Base-by-base conservation (phyloP, 2,797 vertebrate genomes). In the Periparus ater region DNA sequence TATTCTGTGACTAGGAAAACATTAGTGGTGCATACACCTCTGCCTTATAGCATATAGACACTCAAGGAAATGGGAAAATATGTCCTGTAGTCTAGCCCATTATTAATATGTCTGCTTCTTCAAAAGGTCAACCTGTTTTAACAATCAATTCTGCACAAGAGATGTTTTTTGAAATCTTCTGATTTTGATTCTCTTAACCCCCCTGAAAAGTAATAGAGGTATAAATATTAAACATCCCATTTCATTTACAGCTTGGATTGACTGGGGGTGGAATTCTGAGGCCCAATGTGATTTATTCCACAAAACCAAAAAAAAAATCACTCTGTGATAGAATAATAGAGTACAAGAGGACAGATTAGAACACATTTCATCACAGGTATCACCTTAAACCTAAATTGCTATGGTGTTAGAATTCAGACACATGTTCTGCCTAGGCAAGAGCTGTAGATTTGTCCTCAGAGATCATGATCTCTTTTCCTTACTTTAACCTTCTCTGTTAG, bases 221-320 rank as follows among this genome's bases (percentile, higher is more conserved):
- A 95, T 96, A 96, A 96, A 96, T 97, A 97, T 96, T 96, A 95
- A 96, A 95, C 30, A 95, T 76, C 61, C 60, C 20, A 89, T 97
- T 96, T 97, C 55, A 73, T 95, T 93, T 95, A 85, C 74, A 92
- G 22, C 78, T 87, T 55, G 42, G 74, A 93, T 91, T 95, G 92
- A 95, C 68, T 85, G 5, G 68, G 63, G 38, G 19, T 85, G 38
- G 88, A 87, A 92, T 82, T 95, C 48, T 77, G 74, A 82, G 0
- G 5, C 12, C 38, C 27, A 40, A 6, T 53, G 32, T 73, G 80
- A 93, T 91, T 95, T 40, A 73, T 95, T 91, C 77, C 42, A 47
- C 48, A 66, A 83, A 94, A 47, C 11, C 11, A 72, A 88, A 86
- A 73, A 86, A 73, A 75, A 92, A 95, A 94, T 78, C 40, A 78